These are phyloP conservation scores for Pteria penguin DNA, from an alignment of 2,888 invertebrate genomes.

Conservation along the genomic window DNA sequence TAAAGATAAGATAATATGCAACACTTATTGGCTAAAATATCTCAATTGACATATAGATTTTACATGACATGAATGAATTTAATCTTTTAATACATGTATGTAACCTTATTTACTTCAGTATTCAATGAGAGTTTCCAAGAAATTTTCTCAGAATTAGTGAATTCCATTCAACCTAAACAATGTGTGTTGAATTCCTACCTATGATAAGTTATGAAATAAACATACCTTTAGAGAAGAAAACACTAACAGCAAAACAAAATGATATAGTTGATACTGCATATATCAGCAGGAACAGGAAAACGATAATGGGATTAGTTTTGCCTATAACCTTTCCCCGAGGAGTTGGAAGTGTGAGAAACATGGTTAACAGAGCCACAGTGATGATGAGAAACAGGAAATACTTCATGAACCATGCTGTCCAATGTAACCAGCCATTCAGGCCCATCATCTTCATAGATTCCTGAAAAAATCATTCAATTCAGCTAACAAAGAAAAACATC, in stretches of 20 bases:
- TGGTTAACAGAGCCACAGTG: slow-evolving; percentile 82
- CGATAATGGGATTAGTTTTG: slow-evolving; percentile 84
- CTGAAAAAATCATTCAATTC: slow-evolving; percentile 81
- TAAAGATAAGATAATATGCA: too few species aligned
- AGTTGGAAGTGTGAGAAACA: slow-evolving; percentile 71
- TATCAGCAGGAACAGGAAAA: slow-evolving; percentile 86
- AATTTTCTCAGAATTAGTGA: too few species aligned
- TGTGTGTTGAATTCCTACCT: too few species aligned
- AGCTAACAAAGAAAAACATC: too few species aligned
- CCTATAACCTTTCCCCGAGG: slow-evolving; percentile 84
- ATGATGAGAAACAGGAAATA: slow-evolving; percentile 86
- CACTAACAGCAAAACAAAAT: slow-evolving; percentile 89
- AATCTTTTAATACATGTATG: too few species aligned
- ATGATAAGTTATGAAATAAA: too few species aligned
- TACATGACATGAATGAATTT: too few species aligned
- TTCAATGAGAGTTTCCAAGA: too few species aligned
- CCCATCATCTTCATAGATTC: slow-evolving; percentile 97
- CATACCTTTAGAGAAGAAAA: slow-evolving; percentile 88
- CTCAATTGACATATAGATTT: too few species aligned
- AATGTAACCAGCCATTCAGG: slow-evolving; percentile 89
- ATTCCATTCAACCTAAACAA: too few species aligned
- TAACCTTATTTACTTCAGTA: too few species aligned
- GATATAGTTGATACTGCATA: slow-evolving; percentile 87
- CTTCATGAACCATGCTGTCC: slow-evolving; percentile 92
- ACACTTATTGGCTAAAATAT: too few species aligned